Evolutionary conservation across 2,113 vertebrate species (phyloP).

Genomic region (Lophura nycthemera): DNA sequence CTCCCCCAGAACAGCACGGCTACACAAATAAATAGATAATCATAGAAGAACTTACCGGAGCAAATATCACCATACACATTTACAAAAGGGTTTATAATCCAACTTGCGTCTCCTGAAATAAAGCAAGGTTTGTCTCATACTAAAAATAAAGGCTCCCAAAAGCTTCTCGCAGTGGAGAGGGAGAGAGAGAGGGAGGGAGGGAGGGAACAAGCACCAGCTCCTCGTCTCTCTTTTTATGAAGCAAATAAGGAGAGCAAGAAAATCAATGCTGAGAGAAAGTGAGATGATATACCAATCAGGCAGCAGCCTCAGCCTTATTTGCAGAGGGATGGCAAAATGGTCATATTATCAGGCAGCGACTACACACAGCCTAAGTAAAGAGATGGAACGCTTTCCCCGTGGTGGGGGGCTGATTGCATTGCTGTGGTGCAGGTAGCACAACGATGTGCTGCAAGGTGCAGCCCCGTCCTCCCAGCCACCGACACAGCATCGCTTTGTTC

Average conservation of each 20-base stretch:
- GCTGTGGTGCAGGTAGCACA: constrained; percentile 42
- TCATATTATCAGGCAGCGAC: constrained; percentile 78
- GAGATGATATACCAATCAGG: constrained; percentile 83
- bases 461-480: constrained; percentile 31
- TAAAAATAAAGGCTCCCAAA: constrained; percentile 81
- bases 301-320: constrained; percentile 81
- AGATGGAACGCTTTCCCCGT: constrained; percentile 51
- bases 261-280: constrained; percentile 84
- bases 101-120: constrained; percentile 82
- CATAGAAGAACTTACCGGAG: constrained; percentile 87
- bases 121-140: constrained; percentile 83
- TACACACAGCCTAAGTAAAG: constrained; percentile 65
- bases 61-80: constrained; percentile 98
- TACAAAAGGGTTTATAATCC: constrained; percentile 88
- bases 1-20: neutral
- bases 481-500: neutral
- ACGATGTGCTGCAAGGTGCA: constrained; percentile 28
- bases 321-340: constrained; percentile 78
- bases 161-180: constrained; percentile 69
- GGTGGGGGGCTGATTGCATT: constrained; percentile 50
- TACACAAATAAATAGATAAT: constrained; percentile 47
- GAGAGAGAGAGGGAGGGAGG: constrained; percentile 33
- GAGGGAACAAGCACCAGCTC: constrained; percentile 73
- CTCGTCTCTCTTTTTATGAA: constrained; percentile 80
- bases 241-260: constrained; percentile 80